These are phyloP conservation scores for Naja naja DNA, from an alignment of 2,113 vertebrate genomes.

Conservation along the genomic window DNA sequence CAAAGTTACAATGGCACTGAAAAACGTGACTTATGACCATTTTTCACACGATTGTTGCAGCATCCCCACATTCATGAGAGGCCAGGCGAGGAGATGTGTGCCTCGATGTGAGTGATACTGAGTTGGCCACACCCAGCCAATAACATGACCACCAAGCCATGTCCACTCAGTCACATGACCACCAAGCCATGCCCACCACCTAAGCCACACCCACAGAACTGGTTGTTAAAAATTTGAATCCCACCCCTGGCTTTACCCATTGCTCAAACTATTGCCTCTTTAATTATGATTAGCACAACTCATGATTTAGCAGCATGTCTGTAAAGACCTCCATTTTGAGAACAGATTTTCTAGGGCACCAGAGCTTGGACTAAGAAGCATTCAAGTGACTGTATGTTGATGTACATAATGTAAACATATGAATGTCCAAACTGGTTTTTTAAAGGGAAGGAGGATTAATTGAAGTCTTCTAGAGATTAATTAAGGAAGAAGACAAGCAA, in stretches of 20 bases:
- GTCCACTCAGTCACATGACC: too few relatives aligned
- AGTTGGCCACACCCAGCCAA: too few relatives aligned
- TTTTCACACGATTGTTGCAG: too few relatives aligned
- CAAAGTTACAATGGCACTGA: too few relatives aligned
- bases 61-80: too few relatives aligned
- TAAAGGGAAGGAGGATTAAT: not conserved
- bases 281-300: not conserved
- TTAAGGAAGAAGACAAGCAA: not conserved
- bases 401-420: not conserved
- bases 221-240: too few relatives aligned
- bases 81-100: too few relatives aligned
- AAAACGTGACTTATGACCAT: too few relatives aligned
- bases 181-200: too few relatives aligned
- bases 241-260: not conserved
- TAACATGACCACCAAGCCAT: too few relatives aligned
- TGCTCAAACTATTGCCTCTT: not conserved
- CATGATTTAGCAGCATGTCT: not conserved
- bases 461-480: not conserved
- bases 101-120: too few relatives aligned
- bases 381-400: not conserved
- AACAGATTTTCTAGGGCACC: not conserved
- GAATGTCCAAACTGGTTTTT: not conserved
- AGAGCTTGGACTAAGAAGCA: not conserved
- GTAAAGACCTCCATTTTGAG: not conserved
- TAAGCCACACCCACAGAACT: too few relatives aligned